phyloP scores from a whole-genome alignment of 2,888 invertebrate species.

The Melolontha melolontha region DNA sequence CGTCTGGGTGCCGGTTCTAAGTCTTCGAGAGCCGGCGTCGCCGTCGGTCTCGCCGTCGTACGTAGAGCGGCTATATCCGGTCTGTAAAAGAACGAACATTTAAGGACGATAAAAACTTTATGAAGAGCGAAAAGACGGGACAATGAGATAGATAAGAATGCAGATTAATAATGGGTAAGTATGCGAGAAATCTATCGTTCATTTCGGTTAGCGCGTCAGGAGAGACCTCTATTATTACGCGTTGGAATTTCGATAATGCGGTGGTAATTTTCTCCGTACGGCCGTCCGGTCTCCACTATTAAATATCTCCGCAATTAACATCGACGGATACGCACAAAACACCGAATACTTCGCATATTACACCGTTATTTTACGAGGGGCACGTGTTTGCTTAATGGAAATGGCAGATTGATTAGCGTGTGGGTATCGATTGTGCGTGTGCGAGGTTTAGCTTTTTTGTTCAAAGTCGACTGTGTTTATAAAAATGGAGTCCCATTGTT shows the following conservation, averaged over 20 bases:
- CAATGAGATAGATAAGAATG: not conserved
- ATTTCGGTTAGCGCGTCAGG: not conserved
- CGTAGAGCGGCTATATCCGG: slow-evolving; percentile 77
- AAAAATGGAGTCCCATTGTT: too few relatives aligned
- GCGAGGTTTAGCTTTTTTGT: too few relatives aligned
- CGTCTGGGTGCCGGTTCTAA: slow-evolving; percentile 75
- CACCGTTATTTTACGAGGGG: too few relatives aligned
- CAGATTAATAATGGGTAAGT: slow-evolving; percentile 19
- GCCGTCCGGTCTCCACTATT: too few relatives aligned
- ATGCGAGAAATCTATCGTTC: slow-evolving; percentile 21
- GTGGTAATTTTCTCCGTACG: not conserved
- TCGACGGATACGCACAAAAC: too few relatives aligned
- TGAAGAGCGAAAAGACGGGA: not conserved
- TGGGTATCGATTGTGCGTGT: too few relatives aligned
- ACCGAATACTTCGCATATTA: too few relatives aligned
- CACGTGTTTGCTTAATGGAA: too few relatives aligned
- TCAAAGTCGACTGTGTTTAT: too few relatives aligned
- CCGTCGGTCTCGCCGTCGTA: slow-evolving; percentile 67
- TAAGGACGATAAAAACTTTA: not conserved
- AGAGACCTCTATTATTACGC: slow-evolving; percentile 22
- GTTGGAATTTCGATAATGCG: slow-evolving; percentile 25
- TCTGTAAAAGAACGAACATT: slow-evolving; percentile 64
- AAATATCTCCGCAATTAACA: too few relatives aligned
- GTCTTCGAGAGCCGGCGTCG: slow-evolving; percentile 73
- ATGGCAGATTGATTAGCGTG: too few relatives aligned